Conservation (phyloP, 2,888 invertebrate species). For the Apamea anceps region DNA sequence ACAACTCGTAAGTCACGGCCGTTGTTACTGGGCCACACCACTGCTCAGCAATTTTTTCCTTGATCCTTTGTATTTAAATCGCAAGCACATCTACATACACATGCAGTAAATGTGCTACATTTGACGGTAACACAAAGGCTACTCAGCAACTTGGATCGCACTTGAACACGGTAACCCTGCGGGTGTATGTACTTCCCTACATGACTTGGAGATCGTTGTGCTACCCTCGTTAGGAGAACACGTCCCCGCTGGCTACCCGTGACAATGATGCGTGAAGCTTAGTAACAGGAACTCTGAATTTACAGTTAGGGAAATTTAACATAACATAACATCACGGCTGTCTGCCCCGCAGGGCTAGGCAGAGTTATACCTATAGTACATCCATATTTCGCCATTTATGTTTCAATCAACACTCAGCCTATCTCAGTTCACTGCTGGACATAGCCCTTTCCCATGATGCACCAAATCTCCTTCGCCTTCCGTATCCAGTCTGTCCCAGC, state of each 20-base stretch:
- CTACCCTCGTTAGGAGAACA: conserved; percentile 45
- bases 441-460: not conserved
- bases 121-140: conserved; percentile 31
- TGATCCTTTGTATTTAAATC: not conserved
- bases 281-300: conserved; percentile 18
- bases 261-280: conserved; percentile 49
- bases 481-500: not conserved
- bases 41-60: not conserved
- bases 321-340: not conserved
- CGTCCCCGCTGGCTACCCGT: conserved; percentile 39
- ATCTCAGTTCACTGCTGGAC: not conserved
- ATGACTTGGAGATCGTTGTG: conserved; percentile 20
- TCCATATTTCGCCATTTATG: not conserved
- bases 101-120: conserved; percentile 16
- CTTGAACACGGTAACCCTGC: conserved; percentile 23
- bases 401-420: not conserved
- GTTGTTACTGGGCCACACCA: not conserved
- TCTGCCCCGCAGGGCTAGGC: not conserved
- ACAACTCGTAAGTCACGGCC: no score
- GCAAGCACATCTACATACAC: not conserved
- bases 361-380: not conserved
- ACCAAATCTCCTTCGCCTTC: not conserved
- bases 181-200: conserved; percentile 32
- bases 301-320: not conserved
- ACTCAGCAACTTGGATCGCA: conserved; percentile 17